Base-by-base conservation (phyloP, 2,888 invertebrate species). In the Parnassius apollo region DNA sequence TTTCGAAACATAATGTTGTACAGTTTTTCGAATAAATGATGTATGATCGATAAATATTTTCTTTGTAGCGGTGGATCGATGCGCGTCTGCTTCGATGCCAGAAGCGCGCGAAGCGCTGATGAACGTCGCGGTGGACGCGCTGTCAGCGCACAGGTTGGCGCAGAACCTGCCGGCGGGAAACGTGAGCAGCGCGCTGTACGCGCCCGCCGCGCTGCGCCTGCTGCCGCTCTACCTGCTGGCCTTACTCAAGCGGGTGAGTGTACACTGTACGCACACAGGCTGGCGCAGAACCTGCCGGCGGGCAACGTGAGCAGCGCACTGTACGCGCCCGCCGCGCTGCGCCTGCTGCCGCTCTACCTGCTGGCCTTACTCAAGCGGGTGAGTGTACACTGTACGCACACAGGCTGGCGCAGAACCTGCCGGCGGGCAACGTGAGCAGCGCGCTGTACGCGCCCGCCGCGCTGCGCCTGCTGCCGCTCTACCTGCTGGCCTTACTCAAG, bases 21-120 rank as follows among this genome's bases (percentile, higher is more conserved):
- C 7, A 7, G 35, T 35, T 35, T 35, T 35, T 35, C 35, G 35
- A 35, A 35, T 35, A 35, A 35, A 4, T 35, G 35, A 35, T 35
- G 35, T 35, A 35, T 35, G 35, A 35, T 35, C 35, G 7, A 35
- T 35, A 35, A 56, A 9, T 71, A 77, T 42, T 18, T 25, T 57
- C 13, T 50, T 50, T 57, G 71, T 82, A 96, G 96, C 98, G 67
- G 98, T 98, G 65, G 99, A 99, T 86, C 94, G 98, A 53, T 96
- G 97, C 67, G 93, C 96, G 75, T 93, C 96, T 51, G 95, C 97
- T 42, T 97, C 96, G 57, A 91, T 99, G 79, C 93, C 95, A 9
- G 99, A 99, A 86, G 99, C 99, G 0, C 93, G 98, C 51, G 99
- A 99, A 83, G 99, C 99, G 11, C 94, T 99, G 62, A 96, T 98